Percentiles rank a stretch among this genome's conserved stretches.
Evolutionary conservation across 1,140 invertebrate genomes (phyloP).

Genomic region (Leptoteleia sp.): DNA sequence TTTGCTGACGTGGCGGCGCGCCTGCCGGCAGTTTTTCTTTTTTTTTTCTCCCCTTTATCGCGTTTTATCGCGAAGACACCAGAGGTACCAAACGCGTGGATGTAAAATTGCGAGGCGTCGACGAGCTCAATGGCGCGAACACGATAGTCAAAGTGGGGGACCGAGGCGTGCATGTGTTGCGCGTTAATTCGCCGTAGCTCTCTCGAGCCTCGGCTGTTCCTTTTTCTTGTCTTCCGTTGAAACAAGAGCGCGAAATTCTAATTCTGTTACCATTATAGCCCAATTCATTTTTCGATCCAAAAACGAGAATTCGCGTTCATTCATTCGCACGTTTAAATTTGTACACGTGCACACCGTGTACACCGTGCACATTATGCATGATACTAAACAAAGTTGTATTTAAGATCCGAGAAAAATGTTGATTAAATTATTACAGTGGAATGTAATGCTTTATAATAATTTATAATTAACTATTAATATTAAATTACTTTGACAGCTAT

Average conservation of each 20-base stretch:
- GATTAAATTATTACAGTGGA: too few species aligned
- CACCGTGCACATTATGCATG: too few species aligned
- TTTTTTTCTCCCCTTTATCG: too few species aligned
- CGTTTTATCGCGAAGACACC: constrained; percentile 18
- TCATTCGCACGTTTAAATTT: constrained; percentile 11
- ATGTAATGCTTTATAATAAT: too few species aligned
- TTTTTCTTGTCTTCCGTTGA: constrained; percentile 54
- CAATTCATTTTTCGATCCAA: constrained; percentile 40
- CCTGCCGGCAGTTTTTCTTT: too few species aligned
- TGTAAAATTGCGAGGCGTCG: constrained; percentile 64
- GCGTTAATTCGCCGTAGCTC: constrained; percentile 57
- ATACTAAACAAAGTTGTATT: too few species aligned
- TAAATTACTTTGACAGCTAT: too few species aligned
- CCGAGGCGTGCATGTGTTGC: constrained; percentile 43
- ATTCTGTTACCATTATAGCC: constrained; percentile 55
- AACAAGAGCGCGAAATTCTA: constrained; percentile 51
- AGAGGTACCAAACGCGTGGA: constrained; percentile 18
- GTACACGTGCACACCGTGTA: too few species aligned
- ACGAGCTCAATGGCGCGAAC: constrained; percentile 72
- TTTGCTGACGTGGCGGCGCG: constrained; percentile 6
- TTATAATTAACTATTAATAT: too few species aligned
- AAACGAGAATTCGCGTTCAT: constrained; percentile 1
- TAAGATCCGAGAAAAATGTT: too few species aligned
- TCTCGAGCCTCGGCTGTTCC: constrained; percentile 16
- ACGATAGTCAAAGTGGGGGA: constrained; percentile 72